Base-by-base conservation (phyloP, 2,888 invertebrate species). In the Polydrusus tereticollis region DNA sequence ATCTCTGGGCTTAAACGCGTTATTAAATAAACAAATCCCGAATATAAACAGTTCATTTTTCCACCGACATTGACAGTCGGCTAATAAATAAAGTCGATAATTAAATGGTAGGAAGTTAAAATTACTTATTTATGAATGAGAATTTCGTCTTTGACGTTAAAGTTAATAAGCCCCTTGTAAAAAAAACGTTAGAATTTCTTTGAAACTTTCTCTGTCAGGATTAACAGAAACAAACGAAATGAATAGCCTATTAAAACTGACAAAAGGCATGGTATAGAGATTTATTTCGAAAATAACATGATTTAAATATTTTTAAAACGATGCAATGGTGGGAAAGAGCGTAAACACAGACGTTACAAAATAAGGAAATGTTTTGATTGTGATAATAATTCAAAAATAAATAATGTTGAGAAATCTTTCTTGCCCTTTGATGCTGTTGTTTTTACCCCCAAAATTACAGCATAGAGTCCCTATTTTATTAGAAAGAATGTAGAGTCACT, bases 41-140 rank as follows among this genome's bases (percentile, higher is more conserved):
- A 72, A 72, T 68, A 72, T 72, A 72, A 72, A 72, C 72, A 72
- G 68, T 72, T 67, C 63, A 63, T 72, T 72, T 72, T 52, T 68
- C 26, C 63, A 23, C 58, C n/a, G n/a, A n/a, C n/a, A n/a, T n/a
- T n/a, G 50, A 60, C 59, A 36, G 69, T 43, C 45, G 50, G 69
- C 52, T 60, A 63, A 69, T 69, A 69, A 72, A 69, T 72, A 67
- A 67, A 62, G 21, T 21, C 62, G 36, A 72, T 72, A 72, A 72
- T 72, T 63, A 72, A 72, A 62, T 36, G 72, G 72, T 72, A 62
- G 67, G 67, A 66, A 67, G 59, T 67, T 72, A 72, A 67, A 62
- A 72, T 66, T 67, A 36, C 63, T 63, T 60, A 67, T 72, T 72
- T 72, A 72, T 63, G 67, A 72, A 67, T 55, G 72, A 52, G 66